These are phyloP conservation scores for Actenoides hombroni DNA, from an alignment of 2,113 vertebrate species.

Conservation along the genomic window DNA sequence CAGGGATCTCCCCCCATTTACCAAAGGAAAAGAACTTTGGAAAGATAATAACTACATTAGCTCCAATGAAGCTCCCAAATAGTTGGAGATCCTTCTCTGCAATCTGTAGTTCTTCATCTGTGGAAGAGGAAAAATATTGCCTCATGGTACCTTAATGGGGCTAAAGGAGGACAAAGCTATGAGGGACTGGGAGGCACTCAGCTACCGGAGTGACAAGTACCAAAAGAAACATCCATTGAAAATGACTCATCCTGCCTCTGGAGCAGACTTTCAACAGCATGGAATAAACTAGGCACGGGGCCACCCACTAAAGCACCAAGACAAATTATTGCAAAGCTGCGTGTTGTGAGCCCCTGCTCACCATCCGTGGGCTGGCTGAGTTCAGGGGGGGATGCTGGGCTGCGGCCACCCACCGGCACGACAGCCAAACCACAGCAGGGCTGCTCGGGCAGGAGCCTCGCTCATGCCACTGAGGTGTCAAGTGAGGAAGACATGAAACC, in stretches of 20 bases:
- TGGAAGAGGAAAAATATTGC: not conserved
- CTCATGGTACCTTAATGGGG: not conserved
- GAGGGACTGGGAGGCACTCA: not conserved
- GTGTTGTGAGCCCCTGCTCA: not conserved
- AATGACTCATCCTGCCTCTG: not conserved
- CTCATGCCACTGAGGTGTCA: not conserved
- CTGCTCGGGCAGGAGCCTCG: not conserved
- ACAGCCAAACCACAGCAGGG: not conserved
- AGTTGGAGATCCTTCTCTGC: not conserved
- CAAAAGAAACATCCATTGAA: not conserved
- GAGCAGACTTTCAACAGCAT: not conserved
- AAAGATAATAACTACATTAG: not conserved
- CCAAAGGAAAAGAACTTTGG: not conserved
- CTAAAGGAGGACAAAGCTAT: not conserved
- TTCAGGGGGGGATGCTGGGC: not conserved
- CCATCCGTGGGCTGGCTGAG: not conserved
- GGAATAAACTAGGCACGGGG: not conserved
- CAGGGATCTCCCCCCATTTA: not conserved
- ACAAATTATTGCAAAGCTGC: not conserved
- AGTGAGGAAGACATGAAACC: not conserved
- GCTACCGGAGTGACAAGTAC: not conserved
- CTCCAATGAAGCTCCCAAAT: not conserved
- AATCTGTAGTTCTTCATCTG: not conserved
- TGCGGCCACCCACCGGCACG: not conserved
- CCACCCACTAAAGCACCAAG: not conserved